Evolutionary conservation across 2,113 vertebrate genomes (phyloP), one percentile per base, ranked within the genome.

Genomic region (Geothlypis trichas): DNA sequence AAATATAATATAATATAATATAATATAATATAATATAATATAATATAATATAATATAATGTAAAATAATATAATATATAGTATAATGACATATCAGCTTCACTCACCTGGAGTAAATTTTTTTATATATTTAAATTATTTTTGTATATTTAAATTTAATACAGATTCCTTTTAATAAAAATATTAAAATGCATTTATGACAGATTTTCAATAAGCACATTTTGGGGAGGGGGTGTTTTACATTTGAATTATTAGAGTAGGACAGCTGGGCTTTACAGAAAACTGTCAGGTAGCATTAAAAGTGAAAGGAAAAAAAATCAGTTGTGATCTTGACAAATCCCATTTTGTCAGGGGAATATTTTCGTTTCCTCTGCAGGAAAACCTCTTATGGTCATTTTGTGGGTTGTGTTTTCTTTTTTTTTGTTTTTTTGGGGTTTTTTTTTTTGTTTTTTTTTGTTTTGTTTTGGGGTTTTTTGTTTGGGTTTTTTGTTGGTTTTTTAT

Each of bases 361-460:
- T 66, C 0, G 0, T 94, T 87, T 51, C 39, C 33, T 74, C 41
- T 41, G 28, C 52, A 15, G 27, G 35, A 71, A 84, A 71, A 63
- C 15, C 41, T 51, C 49, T 37, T 16, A 9, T 0, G 1, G 41
- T 37, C 27, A 1, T 35, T 39, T 5, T 41, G 19, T 46, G 57
- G 11, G 4, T 54, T 54, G 10, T 18, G 20, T 30, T 30, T 52
- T 54, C 7, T 39, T 39, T 39, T 39, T 39, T 39, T 39, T 11
- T 10, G 37, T 39, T 39, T 39, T 39, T 39, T 39, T 39, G 37
- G 37, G 37, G 37, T 37, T 37, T 37, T 37, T 37, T 37, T 37
- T 37, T 39, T 11, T 39, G 10, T 39, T 39, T 39, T 39, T 39
- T 39, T 39, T 11, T 10, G 37, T 39, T 39, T 39, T 39, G n/a